Evolutionary conservation across 1,140 invertebrate species (phyloP).

Genomic region (Vanessa tameamea): DNA sequence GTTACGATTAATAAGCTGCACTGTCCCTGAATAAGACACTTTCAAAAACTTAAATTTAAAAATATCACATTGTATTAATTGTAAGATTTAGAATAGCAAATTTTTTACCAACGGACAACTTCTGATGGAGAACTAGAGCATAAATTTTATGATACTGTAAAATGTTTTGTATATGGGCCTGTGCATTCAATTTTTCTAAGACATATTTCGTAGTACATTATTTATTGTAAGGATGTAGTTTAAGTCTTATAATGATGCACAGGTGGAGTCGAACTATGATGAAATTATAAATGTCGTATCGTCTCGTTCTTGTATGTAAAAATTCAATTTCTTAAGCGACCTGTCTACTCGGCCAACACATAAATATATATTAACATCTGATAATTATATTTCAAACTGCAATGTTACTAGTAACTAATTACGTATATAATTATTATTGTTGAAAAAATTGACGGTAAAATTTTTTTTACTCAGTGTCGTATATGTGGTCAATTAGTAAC

Average conservation of each 20-base stretch:
- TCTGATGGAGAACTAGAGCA: background rate
- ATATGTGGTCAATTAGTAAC: too few relatives aligned
- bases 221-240: background rate
- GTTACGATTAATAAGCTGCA: constrained; percentile 2
- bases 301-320: background rate
- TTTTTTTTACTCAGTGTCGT: too few relatives aligned
- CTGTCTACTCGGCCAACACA: background rate
- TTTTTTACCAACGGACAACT: background rate
- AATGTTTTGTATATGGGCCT: constrained; percentile 2
- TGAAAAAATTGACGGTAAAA: background rate
- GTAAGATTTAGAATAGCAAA: constrained; percentile 5
- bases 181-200: background rate
- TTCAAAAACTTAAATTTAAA: background rate
- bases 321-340: background rate
- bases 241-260: constrained; percentile 3
- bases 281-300: background rate
- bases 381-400: too few relatives aligned
- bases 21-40: background rate
- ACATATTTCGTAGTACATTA: background rate
- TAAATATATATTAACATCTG: background rate
- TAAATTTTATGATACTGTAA: constrained; percentile 1
- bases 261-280: background rate
- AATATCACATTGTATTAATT: constrained; percentile 4
- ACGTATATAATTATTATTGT: background rate
- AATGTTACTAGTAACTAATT: too few relatives aligned